A percentile compares a stretch with the other conserved stretches of the same genome.
These are phyloP conservation scores for Diaperis boleti DNA, from an alignment of 2,888 invertebrate genomes.

Conservation along the genomic window DNA sequence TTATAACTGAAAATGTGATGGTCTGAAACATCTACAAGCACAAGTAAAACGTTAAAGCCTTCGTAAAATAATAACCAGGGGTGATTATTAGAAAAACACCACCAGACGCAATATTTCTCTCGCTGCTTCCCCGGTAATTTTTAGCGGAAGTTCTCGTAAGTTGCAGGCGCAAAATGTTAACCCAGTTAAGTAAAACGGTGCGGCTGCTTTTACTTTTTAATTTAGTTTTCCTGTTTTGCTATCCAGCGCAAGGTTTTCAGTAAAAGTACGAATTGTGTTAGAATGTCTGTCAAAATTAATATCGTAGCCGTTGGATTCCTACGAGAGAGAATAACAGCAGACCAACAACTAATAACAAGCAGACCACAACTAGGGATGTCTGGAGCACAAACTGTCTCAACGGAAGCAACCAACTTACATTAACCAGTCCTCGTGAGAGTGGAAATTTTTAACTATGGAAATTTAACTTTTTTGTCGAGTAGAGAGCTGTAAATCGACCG, in stretches of 20 bases:
- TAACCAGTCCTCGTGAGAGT: conserved; percentile 11
- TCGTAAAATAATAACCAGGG: no score
- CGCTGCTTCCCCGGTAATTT: no score
- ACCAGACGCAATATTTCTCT: no score
- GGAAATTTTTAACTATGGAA: conserved; percentile 1
- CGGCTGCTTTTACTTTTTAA: background rate
- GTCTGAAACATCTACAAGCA: no score
- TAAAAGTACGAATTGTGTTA: conserved; percentile 8
- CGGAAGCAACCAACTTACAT: conserved; percentile 21
- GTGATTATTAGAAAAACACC: no score
- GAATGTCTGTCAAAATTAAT: conserved; percentile 28
- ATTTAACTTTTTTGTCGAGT: conserved; percentile 6
- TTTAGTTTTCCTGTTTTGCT: background rate
- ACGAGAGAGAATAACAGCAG: conserved; percentile 7
- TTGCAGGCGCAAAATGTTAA: no score
- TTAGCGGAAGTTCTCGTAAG: no score
- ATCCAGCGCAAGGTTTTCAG: background rate
- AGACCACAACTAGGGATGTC: conserved; percentile 21
- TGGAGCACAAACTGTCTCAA: conserved; percentile 13
- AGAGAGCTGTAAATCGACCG: background rate
- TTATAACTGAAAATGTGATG: no score
- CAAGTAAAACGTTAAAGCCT: no score
- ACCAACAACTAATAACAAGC: conserved; percentile 29
- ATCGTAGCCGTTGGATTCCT: conserved; percentile 13
- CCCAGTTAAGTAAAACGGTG: no score